These are phyloP conservation scores for Stegostoma tigrinum DNA, from an alignment of 2,113 vertebrate genomes.

Conservation along the genomic window DNA sequence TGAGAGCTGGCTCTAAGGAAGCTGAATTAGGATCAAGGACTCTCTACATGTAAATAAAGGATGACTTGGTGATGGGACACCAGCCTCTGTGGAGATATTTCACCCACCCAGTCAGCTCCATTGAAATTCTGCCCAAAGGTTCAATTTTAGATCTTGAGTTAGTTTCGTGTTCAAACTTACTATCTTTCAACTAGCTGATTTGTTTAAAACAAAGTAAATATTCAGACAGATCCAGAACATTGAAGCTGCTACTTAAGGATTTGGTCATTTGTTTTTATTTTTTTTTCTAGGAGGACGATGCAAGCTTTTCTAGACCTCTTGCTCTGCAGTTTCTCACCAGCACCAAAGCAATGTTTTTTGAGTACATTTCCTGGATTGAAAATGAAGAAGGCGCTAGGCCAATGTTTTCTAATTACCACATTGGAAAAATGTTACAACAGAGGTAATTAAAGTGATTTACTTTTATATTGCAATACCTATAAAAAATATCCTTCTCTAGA, in stretches of 20 bases:
- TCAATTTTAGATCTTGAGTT: neutral
- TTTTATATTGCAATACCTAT: neutral
- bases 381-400: neutral
- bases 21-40: too few species aligned
- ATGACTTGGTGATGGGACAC: too few species aligned
- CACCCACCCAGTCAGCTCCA: too few species aligned
- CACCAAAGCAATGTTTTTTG: neutral
- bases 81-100: too few species aligned
- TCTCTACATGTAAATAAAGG: too few species aligned
- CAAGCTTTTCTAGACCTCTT: neutral
- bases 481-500: neutral
- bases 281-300: neutral
- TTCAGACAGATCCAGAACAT: neutral
- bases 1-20: too few species aligned
- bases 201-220: neutral
- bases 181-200: neutral
- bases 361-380: neutral
- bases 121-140: neutral
- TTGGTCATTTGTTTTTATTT: neutral
- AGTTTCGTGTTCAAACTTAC: neutral
- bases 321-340: constrained; percentile 19
- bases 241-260: neutral
- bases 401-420: neutral
- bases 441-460: constrained; percentile 14
- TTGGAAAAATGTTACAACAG: neutral